Evolutionary conservation across 2,113 vertebrate genomes (phyloP), one percentile per base, ranked within the genome.

Genomic region (Poicephalus meyeri): DNA sequence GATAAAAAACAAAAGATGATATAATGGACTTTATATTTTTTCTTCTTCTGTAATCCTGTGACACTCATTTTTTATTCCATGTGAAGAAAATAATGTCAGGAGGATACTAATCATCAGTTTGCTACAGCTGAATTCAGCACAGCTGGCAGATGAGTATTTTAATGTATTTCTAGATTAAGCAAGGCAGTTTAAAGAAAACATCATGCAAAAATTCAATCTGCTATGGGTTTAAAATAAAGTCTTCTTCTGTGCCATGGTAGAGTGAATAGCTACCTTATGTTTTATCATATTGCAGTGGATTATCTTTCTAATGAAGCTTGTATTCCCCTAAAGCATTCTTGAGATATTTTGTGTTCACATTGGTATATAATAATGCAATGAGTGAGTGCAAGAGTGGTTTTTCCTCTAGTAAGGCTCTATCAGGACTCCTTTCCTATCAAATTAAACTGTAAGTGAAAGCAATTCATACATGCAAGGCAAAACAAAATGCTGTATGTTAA

Each of bases 151-250:
- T 97, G 97, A 98, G 89, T 91, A 89, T 97, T 98, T 98, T 95
- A 97, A 98, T 97, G 95, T 92, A 97, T 97, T 98, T 98, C 97
- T 97, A 98, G 97, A 98, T 98, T 97, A 98, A 97, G 97, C 76
- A 97, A 98, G 84, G 93, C 96, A 93, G 87, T 97, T 97, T 97
- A 97, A 97, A 96, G 95, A 97, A 98, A 98, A 97, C 96, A 96
- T 94, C 86, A 95, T 96, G 96, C 94, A 97, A 97, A 98, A 97
- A 97, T 97, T 97, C 96, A 96, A 80, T 98, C 96, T 97, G 88
- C 93, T 94, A 39, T 90, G 92, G 95, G 84, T 97, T 98, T 98
- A 98, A 97, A 98, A 98, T 97, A 90, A 97, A 98, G 88, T 97
- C 79, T 74, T 98, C 96, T 89, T 98, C 96, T 97, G 95, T 95